These are phyloP conservation scores for Plumapathes pennacea DNA, from an alignment of 92 coral and sea anemone species.

Conservation along the genomic window DNA sequence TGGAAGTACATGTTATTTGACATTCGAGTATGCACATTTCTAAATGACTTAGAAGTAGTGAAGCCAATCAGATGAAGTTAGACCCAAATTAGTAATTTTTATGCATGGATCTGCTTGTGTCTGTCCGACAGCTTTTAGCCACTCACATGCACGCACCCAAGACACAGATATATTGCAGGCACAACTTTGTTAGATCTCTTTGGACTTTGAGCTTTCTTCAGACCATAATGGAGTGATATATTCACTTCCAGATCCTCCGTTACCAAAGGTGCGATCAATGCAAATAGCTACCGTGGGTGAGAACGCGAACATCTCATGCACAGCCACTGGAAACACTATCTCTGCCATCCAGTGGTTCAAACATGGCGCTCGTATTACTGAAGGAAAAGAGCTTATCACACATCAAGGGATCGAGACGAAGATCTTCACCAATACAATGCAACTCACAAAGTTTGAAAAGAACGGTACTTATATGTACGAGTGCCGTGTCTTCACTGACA, in stretches of 20 bases:
- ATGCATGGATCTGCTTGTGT: too few relatives aligned
- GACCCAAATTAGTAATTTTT: too few relatives aligned
- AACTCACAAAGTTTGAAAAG: constrained; percentile 20
- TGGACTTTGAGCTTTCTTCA: too few relatives aligned
- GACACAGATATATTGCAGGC: too few relatives aligned
- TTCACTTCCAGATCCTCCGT: constrained; percentile 16
- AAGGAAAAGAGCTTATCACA: neutral
- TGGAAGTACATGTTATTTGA: too few relatives aligned
- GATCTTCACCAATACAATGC: constrained; percentile 38
- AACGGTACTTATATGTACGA: constrained; percentile 68
- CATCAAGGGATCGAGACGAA: constrained; percentile 1
- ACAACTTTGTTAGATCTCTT: too few relatives aligned
- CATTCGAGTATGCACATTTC: too few relatives aligned
- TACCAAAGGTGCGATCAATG: constrained; percentile 3
- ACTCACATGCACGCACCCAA: too few relatives aligned
- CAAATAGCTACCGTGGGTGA: neutral
- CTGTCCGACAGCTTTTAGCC: too few relatives aligned
- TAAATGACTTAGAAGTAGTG: too few relatives aligned
- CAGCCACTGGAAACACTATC: constrained; percentile 8
- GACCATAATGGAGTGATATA: too few relatives aligned
- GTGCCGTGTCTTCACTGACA: constrained; percentile 54
- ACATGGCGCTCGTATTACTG: constrained; percentile 6
- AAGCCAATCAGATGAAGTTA: too few relatives aligned
- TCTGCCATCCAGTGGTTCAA: constrained; percentile 28
- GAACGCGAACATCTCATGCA: constrained; percentile 14